Percentiles rank a stretch among this genome's conserved stretches.
phyloP scores from a whole-genome alignment of 2,797 vertebrate genomes.

The Melanotaenia parkinsoni region DNA sequence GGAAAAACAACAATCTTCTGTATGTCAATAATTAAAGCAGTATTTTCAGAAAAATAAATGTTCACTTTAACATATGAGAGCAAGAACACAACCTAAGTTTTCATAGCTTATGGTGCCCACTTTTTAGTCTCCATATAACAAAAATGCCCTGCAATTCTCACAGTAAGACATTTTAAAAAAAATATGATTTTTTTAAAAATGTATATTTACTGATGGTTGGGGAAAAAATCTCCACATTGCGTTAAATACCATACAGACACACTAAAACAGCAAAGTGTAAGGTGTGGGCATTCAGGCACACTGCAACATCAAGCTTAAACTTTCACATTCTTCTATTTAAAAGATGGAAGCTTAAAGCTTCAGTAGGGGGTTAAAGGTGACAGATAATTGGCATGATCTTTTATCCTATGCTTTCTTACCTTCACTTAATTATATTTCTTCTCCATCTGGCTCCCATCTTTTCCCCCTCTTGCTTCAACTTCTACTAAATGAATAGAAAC shows the following conservation, averaged over 20 bases:
- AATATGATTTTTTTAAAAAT: neutral
- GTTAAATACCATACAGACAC: neutral
- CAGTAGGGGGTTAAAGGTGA: slow-evolving; percentile 41
- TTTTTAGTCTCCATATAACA: no score
- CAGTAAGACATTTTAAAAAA: neutral
- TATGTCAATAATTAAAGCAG: no score
- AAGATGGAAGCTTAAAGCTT: slow-evolving; percentile 18
- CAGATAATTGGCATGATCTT: slow-evolving; percentile 61
- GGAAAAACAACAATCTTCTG: no score
- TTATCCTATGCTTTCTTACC: slow-evolving; percentile 49
- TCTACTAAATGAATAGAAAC: slow-evolving; percentile 15
- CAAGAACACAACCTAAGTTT: no score
- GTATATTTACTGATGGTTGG: slow-evolving; percentile 3
- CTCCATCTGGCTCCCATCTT: slow-evolving; percentile 24
- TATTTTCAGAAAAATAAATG: no score
- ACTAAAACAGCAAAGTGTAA: neutral
- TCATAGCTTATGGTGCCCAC: no score
- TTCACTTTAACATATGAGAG: no score
- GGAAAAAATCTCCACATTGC: neutral
- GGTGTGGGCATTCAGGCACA: slow-evolving; percentile 15
- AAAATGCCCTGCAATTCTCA: no score
- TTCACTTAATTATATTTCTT: slow-evolving; percentile 20
- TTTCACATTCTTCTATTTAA: slow-evolving; percentile 26
- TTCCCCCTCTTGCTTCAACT: neutral
- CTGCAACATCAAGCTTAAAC: slow-evolving; percentile 24